A percentile compares a stretch with the other conserved stretches of the same genome.
Evolutionary conservation across 2,113 vertebrate genomes (phyloP).

Genomic region (Nipponia nippon): DNA sequence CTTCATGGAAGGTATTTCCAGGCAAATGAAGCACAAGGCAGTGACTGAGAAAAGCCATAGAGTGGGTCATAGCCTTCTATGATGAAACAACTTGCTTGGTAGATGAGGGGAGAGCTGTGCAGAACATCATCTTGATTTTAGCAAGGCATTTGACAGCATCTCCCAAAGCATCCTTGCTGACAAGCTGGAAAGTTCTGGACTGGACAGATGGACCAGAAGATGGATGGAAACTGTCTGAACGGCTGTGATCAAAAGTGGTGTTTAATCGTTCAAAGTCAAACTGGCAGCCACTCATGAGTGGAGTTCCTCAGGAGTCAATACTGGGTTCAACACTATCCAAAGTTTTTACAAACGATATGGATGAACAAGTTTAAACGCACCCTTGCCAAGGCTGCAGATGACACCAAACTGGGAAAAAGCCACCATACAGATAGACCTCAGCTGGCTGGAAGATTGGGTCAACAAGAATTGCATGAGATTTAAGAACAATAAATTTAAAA

Average conservation of each 20-base stretch:
- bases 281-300: not conserved
- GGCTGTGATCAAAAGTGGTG: not conserved
- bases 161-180: not conserved
- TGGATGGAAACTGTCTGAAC: not conserved
- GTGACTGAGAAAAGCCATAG: not conserved
- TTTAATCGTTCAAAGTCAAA: not conserved
- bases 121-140: not conserved
- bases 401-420: not conserved
- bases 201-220: not conserved
- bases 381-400: not conserved
- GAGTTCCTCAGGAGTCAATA: not conserved
- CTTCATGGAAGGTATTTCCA: not conserved
- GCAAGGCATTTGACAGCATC: not conserved
- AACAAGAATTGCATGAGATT: not conserved
- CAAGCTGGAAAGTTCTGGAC: not conserved
- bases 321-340: not conserved
- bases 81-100: not conserved
- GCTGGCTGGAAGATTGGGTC: not conserved
- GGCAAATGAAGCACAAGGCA: not conserved
- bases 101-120: not conserved
- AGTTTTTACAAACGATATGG: not conserved
- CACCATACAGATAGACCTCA: not conserved
- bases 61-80: not conserved
- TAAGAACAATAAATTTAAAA: not conserved
- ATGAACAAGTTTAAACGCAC: not conserved